Conservation (phyloP, 2,888 invertebrate species). For the Meandrusa payeni region DNA sequence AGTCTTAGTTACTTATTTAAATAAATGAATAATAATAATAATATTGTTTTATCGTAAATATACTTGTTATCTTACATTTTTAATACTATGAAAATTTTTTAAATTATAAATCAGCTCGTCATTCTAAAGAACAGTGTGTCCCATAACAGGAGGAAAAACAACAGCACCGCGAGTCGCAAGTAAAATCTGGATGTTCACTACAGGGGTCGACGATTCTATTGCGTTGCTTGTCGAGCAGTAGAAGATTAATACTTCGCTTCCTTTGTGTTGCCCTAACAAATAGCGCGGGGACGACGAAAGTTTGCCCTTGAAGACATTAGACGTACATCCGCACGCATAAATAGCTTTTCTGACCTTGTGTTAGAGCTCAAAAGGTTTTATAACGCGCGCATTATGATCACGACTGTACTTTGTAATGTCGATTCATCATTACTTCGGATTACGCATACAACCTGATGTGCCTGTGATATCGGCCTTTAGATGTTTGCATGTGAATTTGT, state of each 20-base stretch:
- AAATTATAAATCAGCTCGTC: too few species aligned
- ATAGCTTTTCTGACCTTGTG: slow-evolving; percentile 9
- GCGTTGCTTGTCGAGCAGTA: slow-evolving; percentile 54
- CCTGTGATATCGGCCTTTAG: slow-evolving; percentile 15
- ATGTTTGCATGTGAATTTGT: slow-evolving; percentile 14
- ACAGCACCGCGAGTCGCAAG: slow-evolving; percentile 36
- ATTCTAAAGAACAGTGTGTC: slow-evolving; percentile 30
- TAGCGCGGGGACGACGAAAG: slow-evolving; percentile 46
- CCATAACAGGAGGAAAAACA: slow-evolving; percentile 33
- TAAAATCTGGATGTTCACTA: slow-evolving; percentile 68
- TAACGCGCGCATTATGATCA: slow-evolving; percentile 26
- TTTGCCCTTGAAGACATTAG: slow-evolving; percentile 34
- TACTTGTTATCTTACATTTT: too few species aligned
- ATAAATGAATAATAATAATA: too few species aligned
- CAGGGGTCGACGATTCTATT: slow-evolving; percentile 54
- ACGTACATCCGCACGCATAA: slow-evolving; percentile 21
- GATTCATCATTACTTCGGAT: slow-evolving; percentile 60
- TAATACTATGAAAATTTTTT: too few species aligned
- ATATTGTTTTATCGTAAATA: too few species aligned
- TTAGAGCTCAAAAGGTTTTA: slow-evolving; percentile 1
- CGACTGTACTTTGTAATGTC: slow-evolving; percentile 39
- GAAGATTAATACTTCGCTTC: slow-evolving; percentile 73
- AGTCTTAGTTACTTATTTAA: too few species aligned
- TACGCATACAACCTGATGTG: slow-evolving; percentile 35
- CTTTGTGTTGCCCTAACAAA: slow-evolving; percentile 60